Evolutionary conservation across 2,113 vertebrate genomes (phyloP).

Genomic region (Callithrix jacchus): DNA sequence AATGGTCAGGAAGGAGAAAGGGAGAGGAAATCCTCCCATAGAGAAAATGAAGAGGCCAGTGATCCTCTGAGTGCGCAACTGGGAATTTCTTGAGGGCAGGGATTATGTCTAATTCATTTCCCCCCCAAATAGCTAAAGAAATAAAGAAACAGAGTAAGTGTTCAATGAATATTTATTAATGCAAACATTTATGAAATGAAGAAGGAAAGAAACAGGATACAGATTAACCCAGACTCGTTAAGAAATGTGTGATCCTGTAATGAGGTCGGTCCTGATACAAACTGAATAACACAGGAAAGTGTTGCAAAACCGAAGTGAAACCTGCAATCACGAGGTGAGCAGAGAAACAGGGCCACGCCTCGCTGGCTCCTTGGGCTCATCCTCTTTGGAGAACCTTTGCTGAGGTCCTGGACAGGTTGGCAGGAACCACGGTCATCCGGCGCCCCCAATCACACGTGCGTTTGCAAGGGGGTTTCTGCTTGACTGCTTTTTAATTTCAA

Average conservation of each 20-base stretch:
- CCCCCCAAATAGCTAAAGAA: not conserved
- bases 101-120: no score
- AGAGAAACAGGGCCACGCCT: not conserved
- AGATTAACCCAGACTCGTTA: not conserved
- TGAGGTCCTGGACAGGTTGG: not conserved
- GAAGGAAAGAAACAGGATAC: not conserved
- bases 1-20: not conserved
- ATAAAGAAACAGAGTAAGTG: not conserved
- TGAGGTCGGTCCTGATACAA: no score
- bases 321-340: not conserved
- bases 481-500: not conserved
- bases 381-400: not conserved
- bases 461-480: no score
- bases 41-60: not conserved
- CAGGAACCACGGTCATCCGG: not conserved
- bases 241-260: not conserved
- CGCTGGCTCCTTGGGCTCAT: not conserved
- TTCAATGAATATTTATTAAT: not conserved
- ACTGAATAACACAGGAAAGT: not conserved
- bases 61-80: not conserved
- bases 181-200: not conserved
- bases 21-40: not conserved
- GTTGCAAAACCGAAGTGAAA: no score
- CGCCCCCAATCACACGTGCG: fast-evolving
- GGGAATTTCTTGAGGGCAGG: not conserved